Evolutionary conservation across 1,140 invertebrate species (phyloP).

Genomic region (Drosophila nasuta): DNA sequence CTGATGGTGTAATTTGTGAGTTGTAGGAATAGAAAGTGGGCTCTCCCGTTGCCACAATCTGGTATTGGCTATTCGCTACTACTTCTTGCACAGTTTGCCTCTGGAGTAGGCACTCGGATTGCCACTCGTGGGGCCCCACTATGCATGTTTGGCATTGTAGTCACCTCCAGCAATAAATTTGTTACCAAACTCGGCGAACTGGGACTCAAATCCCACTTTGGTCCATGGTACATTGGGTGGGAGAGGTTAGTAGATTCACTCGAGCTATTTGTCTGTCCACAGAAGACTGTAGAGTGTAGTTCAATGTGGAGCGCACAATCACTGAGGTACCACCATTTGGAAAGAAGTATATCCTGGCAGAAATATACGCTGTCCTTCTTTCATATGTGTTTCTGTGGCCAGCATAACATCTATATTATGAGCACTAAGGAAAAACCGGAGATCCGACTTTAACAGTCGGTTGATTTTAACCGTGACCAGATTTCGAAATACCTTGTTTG

Average conservation of each 20-base stretch:
- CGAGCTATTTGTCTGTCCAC: too few species aligned
- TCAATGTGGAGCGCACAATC: neutral
- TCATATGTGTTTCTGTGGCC: slow-evolving; percentile 27
- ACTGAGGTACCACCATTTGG: neutral
- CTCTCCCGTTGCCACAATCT: too few species aligned
- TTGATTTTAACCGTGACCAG: neutral
- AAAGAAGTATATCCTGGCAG: too few species aligned
- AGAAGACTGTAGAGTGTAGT: too few species aligned
- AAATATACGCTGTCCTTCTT: neutral
- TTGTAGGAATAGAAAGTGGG: neutral
- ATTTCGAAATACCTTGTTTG: too few species aligned
- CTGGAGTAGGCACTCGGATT: too few species aligned
- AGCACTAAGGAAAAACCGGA: neutral
- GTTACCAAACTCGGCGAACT: too few species aligned
- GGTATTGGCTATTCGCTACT: neutral
- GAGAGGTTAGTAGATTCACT: too few species aligned
- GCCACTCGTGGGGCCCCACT: neutral
- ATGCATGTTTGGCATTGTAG: neutral
- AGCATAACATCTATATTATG: slow-evolving; percentile 30
- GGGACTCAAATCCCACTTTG: too few species aligned
- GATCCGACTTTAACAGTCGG: slow-evolving; percentile 12
- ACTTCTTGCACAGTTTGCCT: slow-evolving; percentile 16
- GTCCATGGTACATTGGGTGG: too few species aligned
- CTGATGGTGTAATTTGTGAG: neutral
- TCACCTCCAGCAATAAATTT: too few species aligned